phyloP scores from a whole-genome alignment of 2,797 vertebrate species.

The Corythornis leucogaster region DNA sequence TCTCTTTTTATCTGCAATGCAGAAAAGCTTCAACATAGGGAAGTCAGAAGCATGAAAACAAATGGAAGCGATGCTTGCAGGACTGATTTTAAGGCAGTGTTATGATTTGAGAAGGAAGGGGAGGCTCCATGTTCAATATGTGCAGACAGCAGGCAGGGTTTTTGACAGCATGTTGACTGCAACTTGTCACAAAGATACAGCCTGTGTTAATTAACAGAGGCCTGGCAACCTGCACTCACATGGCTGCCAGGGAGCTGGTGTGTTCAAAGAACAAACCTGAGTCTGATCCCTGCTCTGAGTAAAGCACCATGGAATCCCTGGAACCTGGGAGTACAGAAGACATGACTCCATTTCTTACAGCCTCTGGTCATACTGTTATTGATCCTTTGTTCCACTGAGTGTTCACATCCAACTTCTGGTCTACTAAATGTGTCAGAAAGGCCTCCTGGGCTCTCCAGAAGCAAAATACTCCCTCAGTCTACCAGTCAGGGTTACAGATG shows the following conservation, averaged over 20 bases:
- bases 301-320: not conserved
- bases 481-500: not conserved
- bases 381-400: not conserved
- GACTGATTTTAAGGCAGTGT: not conserved
- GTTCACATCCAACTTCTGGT: not conserved
- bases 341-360: not conserved
- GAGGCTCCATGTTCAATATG: not conserved
- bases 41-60: not conserved
- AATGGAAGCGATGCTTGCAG: not conserved
- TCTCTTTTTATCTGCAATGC: not conserved
- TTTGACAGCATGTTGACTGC: not conserved
- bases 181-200: conserved; percentile 1
- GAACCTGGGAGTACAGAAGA: not conserved
- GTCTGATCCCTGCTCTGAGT: not conserved
- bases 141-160: not conserved
- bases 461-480: not conserved
- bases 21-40: not conserved
- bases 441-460: not conserved
- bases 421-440: not conserved
- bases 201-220: not conserved
- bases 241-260: accelerated
- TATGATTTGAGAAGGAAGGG: not conserved
- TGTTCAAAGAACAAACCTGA: conserved; percentile 3
- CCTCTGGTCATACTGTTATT: not conserved
- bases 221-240: not conserved